A percentile compares a stretch with the other conserved stretches of the same genome.
phyloP scores from a whole-genome alignment of 2,113 vertebrate species.

The Microtus richardsoni region DNA sequence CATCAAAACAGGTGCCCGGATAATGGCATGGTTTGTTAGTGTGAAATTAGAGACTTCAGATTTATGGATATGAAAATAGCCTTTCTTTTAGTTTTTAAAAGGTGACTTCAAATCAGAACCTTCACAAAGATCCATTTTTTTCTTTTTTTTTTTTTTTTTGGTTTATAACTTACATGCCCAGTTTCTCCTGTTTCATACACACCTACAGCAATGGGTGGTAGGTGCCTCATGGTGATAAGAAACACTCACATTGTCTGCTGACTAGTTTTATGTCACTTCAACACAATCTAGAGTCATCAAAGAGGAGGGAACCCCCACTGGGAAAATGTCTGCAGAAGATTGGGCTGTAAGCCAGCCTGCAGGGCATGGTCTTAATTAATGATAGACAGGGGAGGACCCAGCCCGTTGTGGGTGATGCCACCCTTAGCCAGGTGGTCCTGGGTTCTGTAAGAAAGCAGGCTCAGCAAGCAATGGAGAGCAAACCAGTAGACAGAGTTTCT shows the following conservation, averaged over 20 bases:
- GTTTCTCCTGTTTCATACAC: conserved; percentile 1
- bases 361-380: not conserved
- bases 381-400: not conserved
- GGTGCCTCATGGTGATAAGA: not conserved
- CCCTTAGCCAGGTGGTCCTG: not conserved
- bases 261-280: not conserved
- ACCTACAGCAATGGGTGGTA: not conserved
- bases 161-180: not conserved
- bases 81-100: conserved; percentile 52
- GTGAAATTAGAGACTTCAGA: not conserved
- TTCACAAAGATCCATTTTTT: not conserved
- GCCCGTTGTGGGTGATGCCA: not conserved
- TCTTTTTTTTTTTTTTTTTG: not conserved
- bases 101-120: conserved; percentile 14
- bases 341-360: not conserved
- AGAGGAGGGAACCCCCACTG: no score
- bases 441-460: not conserved
- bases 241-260: not conserved
- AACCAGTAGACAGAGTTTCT: not conserved
- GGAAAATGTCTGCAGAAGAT: not conserved
- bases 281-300: not conserved
- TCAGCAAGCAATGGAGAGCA: not conserved
- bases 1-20: not conserved
- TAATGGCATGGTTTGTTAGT: not conserved
- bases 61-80: not conserved